Percentiles rank a stretch among this genome's conserved stretches.
These are phyloP conservation scores for Hanleya hanleyi DNA, from an alignment of 2,888 invertebrate genomes.

Conservation along the genomic window DNA sequence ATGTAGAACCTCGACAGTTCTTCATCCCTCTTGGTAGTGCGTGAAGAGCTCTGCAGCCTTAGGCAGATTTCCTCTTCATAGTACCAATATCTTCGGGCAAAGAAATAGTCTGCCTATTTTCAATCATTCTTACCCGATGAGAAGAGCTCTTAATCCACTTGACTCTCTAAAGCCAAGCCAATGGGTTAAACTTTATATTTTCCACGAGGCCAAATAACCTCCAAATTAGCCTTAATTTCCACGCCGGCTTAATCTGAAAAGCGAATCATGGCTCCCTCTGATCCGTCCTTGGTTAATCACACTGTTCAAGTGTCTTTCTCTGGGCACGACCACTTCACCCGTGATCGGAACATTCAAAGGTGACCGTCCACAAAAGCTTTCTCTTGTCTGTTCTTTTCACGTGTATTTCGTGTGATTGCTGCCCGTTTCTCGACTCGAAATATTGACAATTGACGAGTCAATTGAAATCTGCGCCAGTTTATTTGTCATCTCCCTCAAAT, in stretches of 20 bases:
- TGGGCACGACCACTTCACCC: not conserved
- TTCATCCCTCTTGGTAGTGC: not conserved
- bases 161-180: not conserved
- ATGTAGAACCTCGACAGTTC: not conserved
- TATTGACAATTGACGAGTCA: too few species aligned
- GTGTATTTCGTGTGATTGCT: not conserved
- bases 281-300: too few species aligned
- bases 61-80: not conserved
- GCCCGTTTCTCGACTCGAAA: too few species aligned
- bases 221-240: slow-evolving; percentile 9
- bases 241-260: not conserved
- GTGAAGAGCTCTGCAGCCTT: not conserved
- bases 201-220: not conserved
- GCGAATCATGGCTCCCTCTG: not conserved
- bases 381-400: not conserved
- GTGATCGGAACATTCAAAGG: not conserved
- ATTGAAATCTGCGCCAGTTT: too few species aligned
- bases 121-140: not conserved
- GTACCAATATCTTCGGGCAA: too few species aligned
- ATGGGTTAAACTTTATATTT: slow-evolving; percentile 9
- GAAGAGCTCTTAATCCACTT: not conserved
- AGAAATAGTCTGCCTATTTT: not conserved
- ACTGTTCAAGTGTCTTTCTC: too few species aligned
- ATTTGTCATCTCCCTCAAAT: too few species aligned
- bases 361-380: not conserved